Percentiles rank a stretch among this genome's conserved stretches.
Evolutionary conservation across 2,113 vertebrate species (phyloP).

Genomic region (Poeciliopsis turrubarensis): DNA sequence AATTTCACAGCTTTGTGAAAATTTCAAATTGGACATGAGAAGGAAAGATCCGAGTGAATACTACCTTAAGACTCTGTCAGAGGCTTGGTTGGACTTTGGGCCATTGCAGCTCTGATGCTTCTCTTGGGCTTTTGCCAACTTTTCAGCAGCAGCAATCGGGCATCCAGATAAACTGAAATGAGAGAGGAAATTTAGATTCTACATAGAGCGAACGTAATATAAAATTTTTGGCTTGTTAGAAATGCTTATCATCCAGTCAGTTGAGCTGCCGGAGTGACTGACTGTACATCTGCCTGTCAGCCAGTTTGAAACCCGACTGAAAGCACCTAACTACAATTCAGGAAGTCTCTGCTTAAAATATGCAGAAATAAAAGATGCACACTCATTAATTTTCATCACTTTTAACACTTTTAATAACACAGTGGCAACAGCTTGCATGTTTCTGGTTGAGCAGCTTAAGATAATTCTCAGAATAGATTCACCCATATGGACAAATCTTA

Average conservation of each 20-base stretch:
- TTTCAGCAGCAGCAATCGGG: conserved; percentile 98
- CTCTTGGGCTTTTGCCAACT: conserved; percentile 97
- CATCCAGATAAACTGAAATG: conserved; percentile 95
- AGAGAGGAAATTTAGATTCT: conserved; percentile 66
- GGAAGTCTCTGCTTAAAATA: conserved; percentile 20
- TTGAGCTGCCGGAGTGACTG: conserved; percentile 1
- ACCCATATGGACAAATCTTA: conserved; percentile 44
- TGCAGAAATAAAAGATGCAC: conserved; percentile 22
- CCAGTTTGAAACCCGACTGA: conserved; percentile 7
- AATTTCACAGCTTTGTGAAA: not conserved
- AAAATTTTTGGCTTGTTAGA: conserved; percentile 25
- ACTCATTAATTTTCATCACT: conserved; percentile 48
- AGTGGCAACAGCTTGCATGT: conserved; percentile 55
- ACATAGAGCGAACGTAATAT: conserved; percentile 4
- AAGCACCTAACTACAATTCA: conserved; percentile 11
- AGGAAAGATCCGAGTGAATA: conserved; percentile 30
- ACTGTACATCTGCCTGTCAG: conserved; percentile 42
- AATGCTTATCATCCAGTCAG: conserved; percentile 23
- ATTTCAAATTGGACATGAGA: not conserved
- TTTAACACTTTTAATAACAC: conserved; percentile 32
- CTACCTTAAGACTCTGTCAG: conserved; percentile 98
- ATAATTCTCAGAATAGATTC: conserved; percentile 51
- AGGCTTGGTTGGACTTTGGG: conserved; percentile 94
- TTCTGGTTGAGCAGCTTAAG: conserved; percentile 48
- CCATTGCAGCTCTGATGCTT: conserved; percentile 95